Evolutionary conservation across 1,140 invertebrate species (phyloP).

Genomic region (Rhynchophorus ferrugineus): DNA sequence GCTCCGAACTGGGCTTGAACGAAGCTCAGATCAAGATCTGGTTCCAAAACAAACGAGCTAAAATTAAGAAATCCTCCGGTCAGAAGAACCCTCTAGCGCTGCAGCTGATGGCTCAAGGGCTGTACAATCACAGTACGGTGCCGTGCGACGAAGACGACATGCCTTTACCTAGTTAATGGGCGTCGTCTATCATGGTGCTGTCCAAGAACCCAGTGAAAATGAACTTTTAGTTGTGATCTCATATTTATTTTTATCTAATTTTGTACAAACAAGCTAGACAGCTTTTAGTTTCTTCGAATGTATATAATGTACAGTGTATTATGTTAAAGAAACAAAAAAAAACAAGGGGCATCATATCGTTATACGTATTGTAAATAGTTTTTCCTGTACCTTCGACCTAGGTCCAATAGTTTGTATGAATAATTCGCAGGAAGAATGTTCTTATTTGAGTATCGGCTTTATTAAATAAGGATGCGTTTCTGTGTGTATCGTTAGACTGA

Average conservation of each 20-base stretch:
- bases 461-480: too few species aligned
- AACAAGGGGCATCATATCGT: not conserved
- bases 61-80: slow-evolving; percentile 85
- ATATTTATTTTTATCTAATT: slow-evolving; percentile 6
- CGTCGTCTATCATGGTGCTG: not conserved
- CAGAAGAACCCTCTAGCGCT: slow-evolving; percentile 77
- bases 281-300: not conserved
- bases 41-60: slow-evolving; percentile 93
- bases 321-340: too few species aligned
- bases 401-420: too few species aligned
- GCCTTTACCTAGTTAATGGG: slow-evolving; percentile 26
- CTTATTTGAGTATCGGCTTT: too few species aligned
- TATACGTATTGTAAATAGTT: not conserved
- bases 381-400: too few species aligned
- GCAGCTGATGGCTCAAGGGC: slow-evolving; percentile 84
- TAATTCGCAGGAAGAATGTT: too few species aligned
- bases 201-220: not conserved
- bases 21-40: slow-evolving; percentile 96
- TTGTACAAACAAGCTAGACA: too few species aligned
- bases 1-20: slow-evolving; percentile 77
- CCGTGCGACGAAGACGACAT: slow-evolving; percentile 66
- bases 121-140: slow-evolving; percentile 82
- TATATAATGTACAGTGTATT: not conserved
- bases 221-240: slow-evolving; percentile 6
- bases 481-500: too few species aligned